Conservation (phyloP, 2,888 invertebrate genomes). For the Caenorhabditis afra region DNA sequence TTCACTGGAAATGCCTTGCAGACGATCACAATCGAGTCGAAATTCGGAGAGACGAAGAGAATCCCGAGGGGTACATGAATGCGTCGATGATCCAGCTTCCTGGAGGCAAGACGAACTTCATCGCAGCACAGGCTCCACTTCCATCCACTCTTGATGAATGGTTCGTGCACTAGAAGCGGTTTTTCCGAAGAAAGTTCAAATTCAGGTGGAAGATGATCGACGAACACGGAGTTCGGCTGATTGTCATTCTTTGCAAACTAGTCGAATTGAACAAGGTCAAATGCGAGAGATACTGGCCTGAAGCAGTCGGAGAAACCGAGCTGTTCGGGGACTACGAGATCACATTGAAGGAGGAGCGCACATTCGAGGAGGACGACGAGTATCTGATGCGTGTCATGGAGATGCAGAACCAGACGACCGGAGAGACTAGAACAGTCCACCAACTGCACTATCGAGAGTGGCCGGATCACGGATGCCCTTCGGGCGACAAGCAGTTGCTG, state of each 20-base stretch:
- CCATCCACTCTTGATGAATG: conserved; percentile 73
- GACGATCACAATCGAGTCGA: conserved; percentile 74
- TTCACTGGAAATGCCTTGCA: conserved; percentile 45
- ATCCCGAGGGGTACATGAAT: conserved; percentile 75
- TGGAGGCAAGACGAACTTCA: conserved; percentile 66
- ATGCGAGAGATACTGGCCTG: conserved; percentile 75
- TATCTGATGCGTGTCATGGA: conserved; percentile 67
- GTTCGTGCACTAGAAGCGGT: conserved; percentile 18
- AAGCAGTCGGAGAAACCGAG: conserved; percentile 57
- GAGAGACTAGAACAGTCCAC: conserved; percentile 57
- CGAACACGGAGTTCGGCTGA: conserved; percentile 66
- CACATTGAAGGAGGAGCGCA: conserved; percentile 65
- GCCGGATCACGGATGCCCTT: conserved; percentile 78
- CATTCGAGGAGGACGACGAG: conserved; percentile 63
- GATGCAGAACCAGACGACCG: conserved; percentile 63
- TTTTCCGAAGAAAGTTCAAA: neutral
- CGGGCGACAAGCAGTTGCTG: conserved; percentile 71
- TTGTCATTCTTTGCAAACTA: conserved; percentile 76
- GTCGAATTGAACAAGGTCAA: conserved; percentile 74
- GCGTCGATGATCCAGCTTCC: conserved; percentile 70
- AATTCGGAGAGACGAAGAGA: conserved; percentile 56
- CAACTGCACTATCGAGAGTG: conserved; percentile 78
- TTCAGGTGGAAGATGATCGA: conserved; percentile 76
- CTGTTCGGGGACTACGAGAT: conserved; percentile 70
- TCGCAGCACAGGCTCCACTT: conserved; percentile 78